Evolutionary conservation across 2,113 vertebrate species (phyloP), one percentile per base, ranked within the genome.

Genomic region (Empidonax alnorum): DNA sequence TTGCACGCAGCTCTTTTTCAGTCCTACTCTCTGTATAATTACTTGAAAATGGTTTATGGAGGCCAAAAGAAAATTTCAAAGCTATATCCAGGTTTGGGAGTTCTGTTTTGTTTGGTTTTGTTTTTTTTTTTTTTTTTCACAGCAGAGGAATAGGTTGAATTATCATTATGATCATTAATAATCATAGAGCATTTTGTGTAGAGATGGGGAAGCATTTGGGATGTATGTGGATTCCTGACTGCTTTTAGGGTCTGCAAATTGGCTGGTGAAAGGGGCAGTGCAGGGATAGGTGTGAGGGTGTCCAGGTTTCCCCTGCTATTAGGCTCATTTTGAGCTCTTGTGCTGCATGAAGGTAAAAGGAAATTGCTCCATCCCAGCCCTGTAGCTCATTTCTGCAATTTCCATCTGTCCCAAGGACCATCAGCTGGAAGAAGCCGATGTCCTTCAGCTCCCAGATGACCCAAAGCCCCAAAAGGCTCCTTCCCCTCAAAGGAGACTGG

Each of bases 21-120:
- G 69, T 83, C 93, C 93, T 28, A 3, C 71, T 92, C 33, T 59
- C 82, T 28, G 52, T 30, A 72, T 93, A 96, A 96, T 96, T 87
- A 93, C 90, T 91, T 90, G 84, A 90, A 71, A 92, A 83, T 75
- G 76, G 53, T 89, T 96, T 80, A 35, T 4, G 9, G 69, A 71
- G 68, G 62, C 46, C 65, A 3, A 67, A 84, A 87, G 68, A 72
- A 96, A 91, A 91, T 84, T 87, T 95, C 49, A 28, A 52, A 65
- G 78, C 85, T 90, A 44, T 25, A 67, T n/a, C 52, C 56, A 87
- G 88, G 14, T 84, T 88, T 91, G 44, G 50, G 50, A 92, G 59
- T 41, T 68, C 3, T 74, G 53, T n/a, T 22, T 24, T 9, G 18
- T 44, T 42, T 42, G 13, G 28, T 24, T 23, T 6, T 44, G 15